Evolutionary conservation across 1,140 invertebrate species (phyloP).

Genomic region (Zaprionus camerounensis): DNA sequence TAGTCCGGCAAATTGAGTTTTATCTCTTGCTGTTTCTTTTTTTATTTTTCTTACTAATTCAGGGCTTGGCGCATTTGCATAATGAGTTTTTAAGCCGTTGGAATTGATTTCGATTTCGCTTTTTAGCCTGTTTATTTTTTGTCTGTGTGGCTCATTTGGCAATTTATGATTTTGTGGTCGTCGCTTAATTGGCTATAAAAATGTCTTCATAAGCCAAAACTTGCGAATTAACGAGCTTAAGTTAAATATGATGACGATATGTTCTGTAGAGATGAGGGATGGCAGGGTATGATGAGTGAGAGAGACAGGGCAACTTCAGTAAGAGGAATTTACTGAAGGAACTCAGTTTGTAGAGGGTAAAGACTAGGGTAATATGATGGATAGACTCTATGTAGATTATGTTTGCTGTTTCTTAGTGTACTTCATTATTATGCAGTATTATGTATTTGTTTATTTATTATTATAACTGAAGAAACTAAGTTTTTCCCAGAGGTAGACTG

Average conservation of each 20-base stretch:
- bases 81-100: conserved; percentile 79
- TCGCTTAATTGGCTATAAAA: conserved; percentile 78
- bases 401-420: background rate
- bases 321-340: background rate
- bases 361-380: background rate
- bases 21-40: background rate
- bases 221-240: conserved; percentile 45
- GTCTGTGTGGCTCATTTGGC: conserved; percentile 35
- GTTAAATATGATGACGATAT: conserved; percentile 34
- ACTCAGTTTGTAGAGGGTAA: background rate
- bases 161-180: conserved; percentile 69
- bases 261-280: background rate
- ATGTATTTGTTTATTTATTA: too few species aligned
- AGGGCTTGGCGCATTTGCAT: conserved; percentile 67
- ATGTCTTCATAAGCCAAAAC: conserved; percentile 71
- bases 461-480: background rate
- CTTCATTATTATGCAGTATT: background rate
- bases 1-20: conserved; percentile 16
- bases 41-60: background rate
- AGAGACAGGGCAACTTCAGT: background rate
- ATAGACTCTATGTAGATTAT: background rate
- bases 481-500: background rate
- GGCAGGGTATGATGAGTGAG: background rate
- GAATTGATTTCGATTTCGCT: conserved; percentile 59
- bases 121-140: conserved; percentile 20